Base-by-base conservation (phyloP, 1,140 invertebrate species). In the Drosophila cardini region DNA sequence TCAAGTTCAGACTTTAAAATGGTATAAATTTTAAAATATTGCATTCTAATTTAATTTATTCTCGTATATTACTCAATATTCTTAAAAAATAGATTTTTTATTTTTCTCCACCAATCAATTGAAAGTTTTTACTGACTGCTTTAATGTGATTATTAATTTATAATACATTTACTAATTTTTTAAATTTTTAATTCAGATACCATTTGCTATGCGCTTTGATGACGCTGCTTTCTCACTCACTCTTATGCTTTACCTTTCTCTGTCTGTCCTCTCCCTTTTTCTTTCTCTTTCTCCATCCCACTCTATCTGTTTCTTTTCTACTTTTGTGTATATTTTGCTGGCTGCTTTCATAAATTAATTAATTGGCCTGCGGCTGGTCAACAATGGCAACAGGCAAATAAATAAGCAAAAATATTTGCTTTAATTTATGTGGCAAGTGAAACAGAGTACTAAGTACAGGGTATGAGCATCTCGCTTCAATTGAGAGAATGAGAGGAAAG, bases 341-440 rank as follows among this genome's bases (percentile, higher is more conserved):
- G 46, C 56, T 83, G 76, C 76, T 70, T 87, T 86, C 78, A 86
- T 86, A 86, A 86, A 86, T 86, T 87, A 86, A 86, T 83, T 86
- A 86, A 86, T 87, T 86, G 79, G 68, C 83, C 71, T 79, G 79
- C 83, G 83, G 83, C 79, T 64, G 76, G 81, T 85, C 71, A 82
- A 79, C 75, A 80, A 61, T 36, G 57, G 63, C 76, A 79, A 50
- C 60, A 68, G 58, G 73, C 64, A 86, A 86, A 86, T 86, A 86
- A 86, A 86, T 86, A 86, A 86, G 82, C 78, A 86, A 86, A 75
- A 86, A 87, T 87, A 87, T 89, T 83, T 87, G 76, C 83, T 87
- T 87, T 87, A 80, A 87, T 87, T 87, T 89, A 71, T 71, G 67
- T 58, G 58, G 60, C 77, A 80, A 80, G 81, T 72, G 43, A 43